A percentile compares a stretch with the other conserved stretches of the same genome.
These are phyloP conservation scores for Thymelicus sylvestris DNA, from an alignment of 2,888 invertebrate genomes.

Conservation along the genomic window DNA sequence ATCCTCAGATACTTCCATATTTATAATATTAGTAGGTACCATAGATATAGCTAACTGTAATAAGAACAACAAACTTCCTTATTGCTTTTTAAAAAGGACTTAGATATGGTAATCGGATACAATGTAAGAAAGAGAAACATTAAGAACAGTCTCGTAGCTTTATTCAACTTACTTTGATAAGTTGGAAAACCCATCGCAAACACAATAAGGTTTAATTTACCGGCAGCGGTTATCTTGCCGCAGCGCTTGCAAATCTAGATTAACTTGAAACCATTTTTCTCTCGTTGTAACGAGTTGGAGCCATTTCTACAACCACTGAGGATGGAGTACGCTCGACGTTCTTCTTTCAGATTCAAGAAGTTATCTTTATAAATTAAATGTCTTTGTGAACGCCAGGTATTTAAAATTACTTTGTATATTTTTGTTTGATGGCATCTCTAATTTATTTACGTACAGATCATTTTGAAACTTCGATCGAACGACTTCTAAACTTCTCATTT, in stretches of 20 bases:
- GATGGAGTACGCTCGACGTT: neutral
- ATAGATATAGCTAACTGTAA: too few relatives aligned
- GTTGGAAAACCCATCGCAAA: constrained; percentile 12
- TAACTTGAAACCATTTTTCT: constrained; percentile 30
- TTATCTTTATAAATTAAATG: neutral
- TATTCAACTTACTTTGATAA: constrained; percentile 1
- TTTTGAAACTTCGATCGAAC: too few relatives aligned
- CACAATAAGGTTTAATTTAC: constrained; percentile 26
- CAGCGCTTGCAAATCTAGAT: constrained; percentile 27
- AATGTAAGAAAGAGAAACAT: neutral
- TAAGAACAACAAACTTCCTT: neutral
- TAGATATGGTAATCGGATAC: neutral
- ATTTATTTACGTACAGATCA: too few relatives aligned
- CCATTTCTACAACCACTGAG: constrained; percentile 10
- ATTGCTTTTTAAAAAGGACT: neutral
- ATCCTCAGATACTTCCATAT: too few relatives aligned
- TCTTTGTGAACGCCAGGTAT: neutral
- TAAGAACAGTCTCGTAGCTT: neutral
- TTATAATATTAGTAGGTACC: too few relatives aligned
- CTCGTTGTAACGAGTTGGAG: constrained; percentile 22
- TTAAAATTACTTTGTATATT: neutral
- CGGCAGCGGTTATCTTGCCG: constrained; percentile 15
- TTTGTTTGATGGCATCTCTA: too few relatives aligned
- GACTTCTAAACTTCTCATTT: too few relatives aligned
- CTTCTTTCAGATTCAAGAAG: neutral